Conservation (phyloP, 2,888 invertebrate species). For the Ennomos erosarius region DNA sequence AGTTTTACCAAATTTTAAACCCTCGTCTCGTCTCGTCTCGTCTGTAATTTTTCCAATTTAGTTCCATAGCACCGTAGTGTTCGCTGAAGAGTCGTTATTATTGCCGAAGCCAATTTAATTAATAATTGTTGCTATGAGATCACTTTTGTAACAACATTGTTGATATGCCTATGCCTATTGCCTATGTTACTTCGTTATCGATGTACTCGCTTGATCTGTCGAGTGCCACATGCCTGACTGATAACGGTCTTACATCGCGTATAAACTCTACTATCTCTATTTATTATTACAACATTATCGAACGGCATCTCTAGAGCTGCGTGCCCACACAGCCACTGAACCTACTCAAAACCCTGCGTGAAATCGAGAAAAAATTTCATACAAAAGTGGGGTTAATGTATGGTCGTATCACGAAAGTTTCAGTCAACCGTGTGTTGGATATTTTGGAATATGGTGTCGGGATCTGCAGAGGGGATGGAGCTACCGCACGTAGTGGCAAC, state of each 20-base stretch:
- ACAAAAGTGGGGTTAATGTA: slow-evolving; percentile 68
- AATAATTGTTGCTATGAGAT: neutral
- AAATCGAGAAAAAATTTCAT: slow-evolving; percentile 70
- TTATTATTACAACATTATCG: slow-evolving; percentile 66
- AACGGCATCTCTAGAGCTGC: slow-evolving; percentile 51
- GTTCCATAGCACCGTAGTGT: neutral
- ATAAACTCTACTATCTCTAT: slow-evolving; percentile 65
- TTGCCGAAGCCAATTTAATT: neutral
- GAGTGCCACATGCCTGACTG: slow-evolving; percentile 66
- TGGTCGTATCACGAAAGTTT: slow-evolving; percentile 66
- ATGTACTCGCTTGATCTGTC: slow-evolving; percentile 58
- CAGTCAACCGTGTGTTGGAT: slow-evolving; percentile 50
- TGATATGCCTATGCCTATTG: slow-evolving; percentile 12
- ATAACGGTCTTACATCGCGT: slow-evolving; percentile 67
- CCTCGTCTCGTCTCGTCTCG: slow-evolving; percentile 19
- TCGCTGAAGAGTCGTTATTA: neutral
- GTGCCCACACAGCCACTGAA: slow-evolving; percentile 63
- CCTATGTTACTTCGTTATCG: slow-evolving; percentile 59
- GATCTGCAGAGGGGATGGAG: slow-evolving; percentile 51
- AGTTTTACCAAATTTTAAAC: too few species aligned
- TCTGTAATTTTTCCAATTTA: slow-evolving; percentile 22
- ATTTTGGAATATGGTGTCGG: slow-evolving; percentile 64
- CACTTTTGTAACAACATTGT: slow-evolving; percentile 1
- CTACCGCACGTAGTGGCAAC: slow-evolving; percentile 58
- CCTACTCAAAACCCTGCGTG: slow-evolving; percentile 59